phyloP scores from a whole-genome alignment of 2,888 invertebrate genomes.

The Stenoptilia bipunctidactyla region DNA sequence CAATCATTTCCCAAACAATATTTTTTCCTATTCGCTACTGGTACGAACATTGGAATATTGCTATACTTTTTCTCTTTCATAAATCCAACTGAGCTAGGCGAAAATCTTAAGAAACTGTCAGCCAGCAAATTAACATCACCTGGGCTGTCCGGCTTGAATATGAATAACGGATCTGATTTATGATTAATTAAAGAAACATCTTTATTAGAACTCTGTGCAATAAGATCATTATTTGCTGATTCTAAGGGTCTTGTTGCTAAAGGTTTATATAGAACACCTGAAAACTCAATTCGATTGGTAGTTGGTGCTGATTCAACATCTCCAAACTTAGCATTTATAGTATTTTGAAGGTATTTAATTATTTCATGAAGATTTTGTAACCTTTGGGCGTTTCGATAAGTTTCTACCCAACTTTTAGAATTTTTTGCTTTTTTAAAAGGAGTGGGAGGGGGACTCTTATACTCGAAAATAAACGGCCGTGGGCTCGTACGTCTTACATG shows the following conservation, averaged over 20 bases:
- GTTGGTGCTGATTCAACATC: slow-evolving; percentile 37
- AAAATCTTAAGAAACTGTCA: slow-evolving; percentile 48
- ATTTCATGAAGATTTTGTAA: slow-evolving; percentile 54
- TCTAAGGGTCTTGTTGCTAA: slow-evolving; percentile 21
- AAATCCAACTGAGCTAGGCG: slow-evolving; percentile 27
- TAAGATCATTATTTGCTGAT: slow-evolving; percentile 17
- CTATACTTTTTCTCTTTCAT: slow-evolving; percentile 18
- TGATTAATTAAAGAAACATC: slow-evolving; percentile 35
- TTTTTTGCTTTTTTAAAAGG: slow-evolving; percentile 48
- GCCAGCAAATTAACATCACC: slow-evolving; percentile 82
- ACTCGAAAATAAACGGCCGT: slow-evolving; percentile 60
- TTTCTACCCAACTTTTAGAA: slow-evolving; percentile 53
- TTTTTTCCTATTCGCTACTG: slow-evolving; percentile 26
- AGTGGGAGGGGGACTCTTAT: slow-evolving; percentile 44
- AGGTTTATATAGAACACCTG: slow-evolving; percentile 49
- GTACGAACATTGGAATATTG: slow-evolving; percentile 34
- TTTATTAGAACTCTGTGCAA: slow-evolving; percentile 26
- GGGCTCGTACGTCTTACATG: slow-evolving; percentile 53
- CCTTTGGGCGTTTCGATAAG: slow-evolving; percentile 53
- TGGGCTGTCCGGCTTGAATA: slow-evolving; percentile 79
- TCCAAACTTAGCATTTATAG: slow-evolving; percentile 55
- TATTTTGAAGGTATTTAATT: slow-evolving; percentile 54
- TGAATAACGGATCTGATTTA: slow-evolving; percentile 74
- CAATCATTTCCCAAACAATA: slow-evolving; percentile 30
- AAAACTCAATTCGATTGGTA: slow-evolving; percentile 43